These are phyloP conservation scores for Sebastes oblongus DNA, from an alignment of 2,797 vertebrate species.

Conservation along the genomic window DNA sequence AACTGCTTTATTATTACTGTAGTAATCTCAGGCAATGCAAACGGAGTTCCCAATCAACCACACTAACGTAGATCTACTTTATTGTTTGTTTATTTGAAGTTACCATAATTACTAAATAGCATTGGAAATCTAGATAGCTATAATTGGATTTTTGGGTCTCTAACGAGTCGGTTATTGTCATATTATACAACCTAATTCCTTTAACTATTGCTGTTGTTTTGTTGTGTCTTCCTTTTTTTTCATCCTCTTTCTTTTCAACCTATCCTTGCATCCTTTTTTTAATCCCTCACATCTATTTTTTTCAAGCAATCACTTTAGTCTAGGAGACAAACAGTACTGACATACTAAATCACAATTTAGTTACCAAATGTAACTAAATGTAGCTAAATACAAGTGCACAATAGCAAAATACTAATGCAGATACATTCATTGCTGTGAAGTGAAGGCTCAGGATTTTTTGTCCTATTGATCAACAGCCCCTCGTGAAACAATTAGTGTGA, in stretches of 20 bases:
- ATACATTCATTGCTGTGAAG: slow-evolving; percentile 27
- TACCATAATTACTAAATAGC: not conserved
- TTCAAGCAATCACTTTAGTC: not conserved
- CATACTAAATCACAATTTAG: not conserved
- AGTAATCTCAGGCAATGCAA: not conserved
- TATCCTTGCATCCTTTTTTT: not conserved
- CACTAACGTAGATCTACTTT: not conserved
- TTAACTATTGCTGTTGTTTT: slow-evolving; percentile 20
- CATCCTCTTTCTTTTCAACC: slow-evolving; percentile 27
- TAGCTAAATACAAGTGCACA: not conserved
- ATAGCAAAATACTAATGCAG: slow-evolving; percentile 25
- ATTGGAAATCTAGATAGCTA: not conserved
- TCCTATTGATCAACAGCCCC: slow-evolving; percentile 59
- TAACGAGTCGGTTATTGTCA: not conserved
- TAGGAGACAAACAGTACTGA: not conserved
- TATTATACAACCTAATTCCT: not conserved
- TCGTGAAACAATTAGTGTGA: not conserved
- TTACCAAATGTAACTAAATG: not conserved
- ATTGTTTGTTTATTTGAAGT: not conserved
- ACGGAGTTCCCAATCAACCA: not conserved
- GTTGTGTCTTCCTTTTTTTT: slow-evolving; percentile 25
- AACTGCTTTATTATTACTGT: not conserved
- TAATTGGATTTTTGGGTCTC: not conserved
- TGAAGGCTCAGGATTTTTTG: slow-evolving; percentile 62
- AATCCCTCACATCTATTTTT: not conserved